Evolutionary conservation across 2,888 invertebrate genomes (phyloP).

Genomic region (Drosophila heteroneura): DNA sequence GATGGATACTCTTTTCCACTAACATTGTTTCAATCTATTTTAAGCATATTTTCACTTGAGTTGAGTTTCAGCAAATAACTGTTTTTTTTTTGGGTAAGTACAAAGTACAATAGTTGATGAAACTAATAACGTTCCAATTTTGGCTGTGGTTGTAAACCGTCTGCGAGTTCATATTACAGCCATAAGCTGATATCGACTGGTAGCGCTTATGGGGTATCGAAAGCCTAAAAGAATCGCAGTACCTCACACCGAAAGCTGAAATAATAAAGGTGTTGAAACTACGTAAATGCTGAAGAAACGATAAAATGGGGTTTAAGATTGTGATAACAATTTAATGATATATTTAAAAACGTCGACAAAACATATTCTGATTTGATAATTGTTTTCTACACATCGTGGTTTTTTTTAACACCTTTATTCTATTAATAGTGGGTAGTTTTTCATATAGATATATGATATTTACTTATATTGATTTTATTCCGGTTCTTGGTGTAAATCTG

Average conservation of each 20-base stretch:
- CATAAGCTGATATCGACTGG: conserved; percentile 69
- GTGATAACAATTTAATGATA: conserved; percentile 4
- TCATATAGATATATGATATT: neutral
- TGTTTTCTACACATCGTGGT: neutral
- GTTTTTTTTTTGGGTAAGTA: too few species aligned
- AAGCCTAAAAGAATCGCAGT: conserved; percentile 60
- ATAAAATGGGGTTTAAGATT: neutral
- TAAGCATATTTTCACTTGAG: conserved; percentile 15
- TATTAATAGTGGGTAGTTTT: neutral
- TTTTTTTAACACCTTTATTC: neutral
- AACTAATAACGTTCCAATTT: conserved; percentile 34
- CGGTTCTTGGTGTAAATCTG: conserved; percentile 12
- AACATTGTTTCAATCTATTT: conserved; percentile 1
- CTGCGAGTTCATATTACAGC: conserved; percentile 48
- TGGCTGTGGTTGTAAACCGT: conserved; percentile 19
- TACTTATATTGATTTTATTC: conserved; percentile 9
- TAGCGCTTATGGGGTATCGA: conserved; percentile 69
- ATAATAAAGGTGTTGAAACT: conserved; percentile 1
- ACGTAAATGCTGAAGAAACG: conserved; percentile 4
- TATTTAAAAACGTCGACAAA: neutral
- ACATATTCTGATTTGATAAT: conserved; percentile 3
- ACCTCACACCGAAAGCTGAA: conserved; percentile 40
- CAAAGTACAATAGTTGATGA: neutral
- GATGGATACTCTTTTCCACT: conserved; percentile 11
- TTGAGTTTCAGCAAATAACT: neutral